These are phyloP conservation scores for Diplodus sargus DNA, from an alignment of 2,797 vertebrate genomes.

Conservation along the genomic window DNA sequence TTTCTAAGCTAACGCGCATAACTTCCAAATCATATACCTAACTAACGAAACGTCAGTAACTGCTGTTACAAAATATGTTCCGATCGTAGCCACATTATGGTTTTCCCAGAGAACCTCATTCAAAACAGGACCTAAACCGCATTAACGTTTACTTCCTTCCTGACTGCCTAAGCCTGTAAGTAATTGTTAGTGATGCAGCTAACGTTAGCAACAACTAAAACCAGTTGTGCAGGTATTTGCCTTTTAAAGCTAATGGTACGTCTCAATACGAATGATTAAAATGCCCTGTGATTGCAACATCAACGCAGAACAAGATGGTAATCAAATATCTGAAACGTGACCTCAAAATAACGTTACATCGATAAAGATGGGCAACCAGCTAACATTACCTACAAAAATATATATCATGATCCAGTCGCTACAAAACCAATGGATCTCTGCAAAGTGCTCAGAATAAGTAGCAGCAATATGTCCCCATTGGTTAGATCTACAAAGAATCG, in stretches of 20 bases:
- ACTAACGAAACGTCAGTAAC: not conserved
- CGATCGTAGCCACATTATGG: not conserved
- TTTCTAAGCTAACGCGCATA: constrained; percentile 55
- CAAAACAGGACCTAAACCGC: not conserved
- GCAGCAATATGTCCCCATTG: not conserved
- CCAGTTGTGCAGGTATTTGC: constrained; percentile 7
- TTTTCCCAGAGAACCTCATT: not conserved
- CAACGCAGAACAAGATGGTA: not conserved
- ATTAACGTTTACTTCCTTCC: not conserved
- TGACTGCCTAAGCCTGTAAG: constrained; percentile 24
- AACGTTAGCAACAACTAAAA: constrained; percentile 40
- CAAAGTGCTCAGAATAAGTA: not conserved
- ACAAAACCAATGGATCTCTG: not conserved
- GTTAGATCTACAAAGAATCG: not conserved
- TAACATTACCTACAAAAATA: not conserved
- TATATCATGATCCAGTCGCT: not conserved
- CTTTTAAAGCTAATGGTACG: not conserved
- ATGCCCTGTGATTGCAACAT: accelerated
- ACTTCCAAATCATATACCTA: not conserved
- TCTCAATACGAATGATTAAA: not conserved
- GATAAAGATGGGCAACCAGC: not conserved
- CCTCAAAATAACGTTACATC: not conserved
- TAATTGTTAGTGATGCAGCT: constrained; percentile 46
- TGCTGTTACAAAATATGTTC: not conserved
- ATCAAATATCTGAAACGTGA: not conserved